Evolutionary conservation across 1,140 invertebrate genomes (phyloP), one percentile per base, ranked within the genome.

Genomic region (Leptinotarsa defecta): DNA sequence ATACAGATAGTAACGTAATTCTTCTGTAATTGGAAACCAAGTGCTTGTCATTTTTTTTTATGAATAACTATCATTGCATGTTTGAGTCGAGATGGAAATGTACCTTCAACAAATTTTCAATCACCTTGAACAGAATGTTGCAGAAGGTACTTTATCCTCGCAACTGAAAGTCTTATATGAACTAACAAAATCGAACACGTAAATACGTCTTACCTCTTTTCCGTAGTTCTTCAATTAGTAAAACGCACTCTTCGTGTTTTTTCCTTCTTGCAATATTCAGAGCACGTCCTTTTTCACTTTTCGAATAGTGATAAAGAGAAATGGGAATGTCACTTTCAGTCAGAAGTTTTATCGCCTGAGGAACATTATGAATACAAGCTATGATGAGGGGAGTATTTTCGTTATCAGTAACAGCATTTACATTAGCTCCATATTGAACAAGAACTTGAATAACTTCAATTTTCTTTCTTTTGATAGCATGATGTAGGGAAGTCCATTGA

Each of bases 401-500:
- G n/a, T 57, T 57, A 57, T n/a, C n/a, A 57, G 52, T 17, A 57
- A 57, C 52, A 17, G 13, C n/a, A n/a, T 15, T 57, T 57, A n/a
- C 52, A 3, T 57, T n/a, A 15, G 52, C 52, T 17, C 52, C 15
- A 13, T 57, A 17, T 3, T n/a, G 3, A 6, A 57, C n/a, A 1
- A 57, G n/a, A 17, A 57, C n/a, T 3, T 13, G 15, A 57, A 57
- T 57, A 57, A 57, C 52, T 17, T 57, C 17, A n/a, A 17, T 17
- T 57, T 57, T 57, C 52, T 57, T 57, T n/a, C 52, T 57, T n/a
- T 57, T 57, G 13, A n/a, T 57, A 57, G 52, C 52, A 13, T 57
- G 52, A n/a, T 57, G 52, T 57, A 57, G 15, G 52, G 52, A 4
- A 15, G 52, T 57, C 52, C 52, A 57, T 57, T n/a, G 2, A 57